phyloP scores from a whole-genome alignment of 2,888 invertebrate genomes.

The Nomada lathburiana region DNA sequence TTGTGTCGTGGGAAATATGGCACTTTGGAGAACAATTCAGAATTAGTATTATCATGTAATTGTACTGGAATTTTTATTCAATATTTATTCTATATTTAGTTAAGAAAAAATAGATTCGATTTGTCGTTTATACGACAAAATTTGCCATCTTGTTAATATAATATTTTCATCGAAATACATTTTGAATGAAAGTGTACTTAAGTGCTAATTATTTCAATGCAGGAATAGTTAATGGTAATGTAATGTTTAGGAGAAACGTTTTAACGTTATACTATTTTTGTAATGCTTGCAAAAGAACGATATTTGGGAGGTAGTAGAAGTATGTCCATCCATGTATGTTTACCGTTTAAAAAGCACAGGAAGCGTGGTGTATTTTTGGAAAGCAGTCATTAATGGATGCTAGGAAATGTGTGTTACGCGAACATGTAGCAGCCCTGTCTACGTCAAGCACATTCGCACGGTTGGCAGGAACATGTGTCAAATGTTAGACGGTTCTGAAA shows the following conservation, averaged over 20 bases:
- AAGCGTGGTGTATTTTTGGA: slow-evolving; percentile 20
- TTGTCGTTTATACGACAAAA: background rate
- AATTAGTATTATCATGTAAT: background rate
- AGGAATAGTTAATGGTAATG: too few species aligned
- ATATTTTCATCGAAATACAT: too few species aligned
- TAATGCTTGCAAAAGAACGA: slow-evolving; percentile 3
- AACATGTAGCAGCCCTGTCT: slow-evolving; percentile 13
- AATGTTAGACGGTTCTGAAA: slow-evolving; percentile 32
- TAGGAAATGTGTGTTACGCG: slow-evolving; percentile 24
- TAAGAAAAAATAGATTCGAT: background rate
- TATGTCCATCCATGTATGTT: slow-evolving; percentile 12
- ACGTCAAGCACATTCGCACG: slow-evolving; percentile 39
- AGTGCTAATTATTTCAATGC: too few species aligned
- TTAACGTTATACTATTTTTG: slow-evolving; percentile 3
- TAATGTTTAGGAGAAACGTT: too few species aligned
- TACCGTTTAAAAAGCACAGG: slow-evolving; percentile 22
- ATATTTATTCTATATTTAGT: background rate
- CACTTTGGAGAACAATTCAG: background rate
- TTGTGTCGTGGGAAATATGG: too few species aligned
- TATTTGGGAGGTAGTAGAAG: slow-evolving; percentile 7
- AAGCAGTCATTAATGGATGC: slow-evolving; percentile 31
- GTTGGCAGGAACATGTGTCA: slow-evolving; percentile 42
- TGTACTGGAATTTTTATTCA: background rate
- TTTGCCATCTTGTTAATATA: too few species aligned
- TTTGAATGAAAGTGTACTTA: too few species aligned